phyloP scores from a whole-genome alignment of 1,140 invertebrate species.

The Cataglyphis hispanica region DNA sequence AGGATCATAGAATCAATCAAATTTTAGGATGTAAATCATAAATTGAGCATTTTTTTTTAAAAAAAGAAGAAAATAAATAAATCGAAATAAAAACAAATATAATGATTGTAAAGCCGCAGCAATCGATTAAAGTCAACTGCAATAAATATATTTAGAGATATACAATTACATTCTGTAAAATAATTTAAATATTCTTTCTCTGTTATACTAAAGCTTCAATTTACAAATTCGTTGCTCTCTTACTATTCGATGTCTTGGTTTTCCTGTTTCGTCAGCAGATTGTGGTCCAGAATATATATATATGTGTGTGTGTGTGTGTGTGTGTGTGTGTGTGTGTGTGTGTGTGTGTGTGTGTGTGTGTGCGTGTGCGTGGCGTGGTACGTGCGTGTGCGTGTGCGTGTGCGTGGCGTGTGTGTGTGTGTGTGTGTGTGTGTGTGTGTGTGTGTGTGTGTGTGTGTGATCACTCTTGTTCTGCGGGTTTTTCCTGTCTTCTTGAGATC shows the following conservation, averaged over 20 bases:
- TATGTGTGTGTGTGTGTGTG: too few relatives aligned
- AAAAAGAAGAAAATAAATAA: neutral
- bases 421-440: too few relatives aligned
- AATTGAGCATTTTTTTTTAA: neutral
- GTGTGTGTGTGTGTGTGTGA: too few relatives aligned
- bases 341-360: too few relatives aligned
- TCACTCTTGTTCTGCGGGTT: conserved; percentile 16
- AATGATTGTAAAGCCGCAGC: neutral
- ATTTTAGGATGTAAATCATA: neutral
- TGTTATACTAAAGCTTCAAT: neutral
- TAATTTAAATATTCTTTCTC: neutral
- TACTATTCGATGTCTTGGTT: conserved; percentile 23
- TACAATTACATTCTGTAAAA: neutral
- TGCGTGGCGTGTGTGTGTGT: too few relatives aligned
- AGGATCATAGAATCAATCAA: too few relatives aligned
- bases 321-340: too few relatives aligned
- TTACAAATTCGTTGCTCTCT: neutral
- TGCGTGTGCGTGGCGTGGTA: too few relatives aligned
- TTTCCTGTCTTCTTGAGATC: conserved; percentile 36
- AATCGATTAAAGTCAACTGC: neutral
- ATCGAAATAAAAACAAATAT: neutral
- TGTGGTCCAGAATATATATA: conserved; percentile 61
- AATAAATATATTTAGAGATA: conserved; percentile 18
- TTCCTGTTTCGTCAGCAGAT: conserved; percentile 55
- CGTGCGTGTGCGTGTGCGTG: too few relatives aligned